These are phyloP conservation scores for Diachasmimorpha longicaudata DNA, from an alignment of 1,140 invertebrate species.

Conservation along the genomic window DNA sequence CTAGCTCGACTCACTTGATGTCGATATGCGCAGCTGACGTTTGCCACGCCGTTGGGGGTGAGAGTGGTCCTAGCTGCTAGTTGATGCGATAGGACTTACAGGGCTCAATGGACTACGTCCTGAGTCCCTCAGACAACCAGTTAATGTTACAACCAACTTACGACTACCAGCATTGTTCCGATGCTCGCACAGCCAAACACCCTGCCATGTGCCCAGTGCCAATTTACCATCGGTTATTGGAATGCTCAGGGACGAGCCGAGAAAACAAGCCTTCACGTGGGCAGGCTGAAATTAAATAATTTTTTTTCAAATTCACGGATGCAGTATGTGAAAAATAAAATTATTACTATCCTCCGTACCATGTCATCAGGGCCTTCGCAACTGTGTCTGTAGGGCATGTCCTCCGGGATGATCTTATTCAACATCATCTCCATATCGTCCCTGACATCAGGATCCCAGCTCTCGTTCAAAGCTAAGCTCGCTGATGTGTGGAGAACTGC, in stretches of 20 bases:
- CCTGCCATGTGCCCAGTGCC: conserved; percentile 96
- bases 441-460: conserved; percentile 96
- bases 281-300: conserved; percentile 77
- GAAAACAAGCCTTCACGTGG: conserved; percentile 95
- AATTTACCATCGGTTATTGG: conserved; percentile 95
- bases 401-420: conserved; percentile 97
- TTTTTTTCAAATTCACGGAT: background rate
- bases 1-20: conserved; percentile 60
- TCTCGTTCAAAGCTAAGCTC: conserved; percentile 95
- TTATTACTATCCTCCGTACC: conserved; percentile 65
- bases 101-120: conserved; percentile 83
- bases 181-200: conserved; percentile 97
- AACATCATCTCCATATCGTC: conserved; percentile 99
- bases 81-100: conserved; percentile 83
- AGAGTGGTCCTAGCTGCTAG: conserved; percentile 81
- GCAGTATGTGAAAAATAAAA: background rate
- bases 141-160: conserved; percentile 89
- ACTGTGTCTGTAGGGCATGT: conserved; percentile 91
- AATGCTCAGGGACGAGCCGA: conserved; percentile 93
- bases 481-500: conserved; percentile 96
- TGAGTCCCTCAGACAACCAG: conserved; percentile 84
- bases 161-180: conserved; percentile 92
- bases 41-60: conserved; percentile 60
- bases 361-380: conserved; percentile 98
- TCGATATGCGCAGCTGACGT: conserved; percentile 58